Evolutionary conservation across 2,888 invertebrate genomes (phyloP).

Genomic region (Protonemura montana): DNA sequence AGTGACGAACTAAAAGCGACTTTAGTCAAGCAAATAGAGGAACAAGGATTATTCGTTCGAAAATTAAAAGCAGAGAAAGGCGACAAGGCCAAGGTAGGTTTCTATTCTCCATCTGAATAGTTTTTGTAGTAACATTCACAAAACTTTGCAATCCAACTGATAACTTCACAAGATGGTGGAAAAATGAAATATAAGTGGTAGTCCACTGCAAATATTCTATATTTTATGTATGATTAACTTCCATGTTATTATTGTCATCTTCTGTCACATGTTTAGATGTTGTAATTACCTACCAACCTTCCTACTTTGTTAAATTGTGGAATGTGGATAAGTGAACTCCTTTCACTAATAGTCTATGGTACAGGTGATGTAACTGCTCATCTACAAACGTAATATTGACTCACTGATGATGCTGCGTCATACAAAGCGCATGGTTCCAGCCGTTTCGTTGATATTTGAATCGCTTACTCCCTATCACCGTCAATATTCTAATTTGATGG

Average conservation of each 20-base stretch:
- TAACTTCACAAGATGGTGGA: too few species aligned
- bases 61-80: slow-evolving; percentile 83
- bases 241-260: background rate
- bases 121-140: background rate
- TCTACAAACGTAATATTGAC: slow-evolving; percentile 50
- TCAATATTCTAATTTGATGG: slow-evolving; percentile 42
- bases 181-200: too few species aligned
- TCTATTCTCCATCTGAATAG: background rate
- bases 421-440: slow-evolving; percentile 57
- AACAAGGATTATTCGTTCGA: slow-evolving; percentile 82
- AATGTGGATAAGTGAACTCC: slow-evolving; percentile 45
- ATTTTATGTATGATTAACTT: too few species aligned
- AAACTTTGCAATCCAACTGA: background rate
- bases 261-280: background rate
- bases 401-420: slow-evolving; percentile 54
- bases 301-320: too few species aligned
- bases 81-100: slow-evolving; percentile 74
- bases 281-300: too few species aligned
- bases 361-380: slow-evolving; percentile 45
- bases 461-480: slow-evolving; percentile 53
- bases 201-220: too few species aligned
- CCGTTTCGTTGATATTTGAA: slow-evolving; percentile 53
- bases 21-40: slow-evolving; percentile 68
- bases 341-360: slow-evolving; percentile 51
- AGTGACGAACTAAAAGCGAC: slow-evolving; percentile 56